Evolutionary conservation across 2,113 vertebrate genomes (phyloP).

Genomic region (Synodontis membranacea): DNA sequence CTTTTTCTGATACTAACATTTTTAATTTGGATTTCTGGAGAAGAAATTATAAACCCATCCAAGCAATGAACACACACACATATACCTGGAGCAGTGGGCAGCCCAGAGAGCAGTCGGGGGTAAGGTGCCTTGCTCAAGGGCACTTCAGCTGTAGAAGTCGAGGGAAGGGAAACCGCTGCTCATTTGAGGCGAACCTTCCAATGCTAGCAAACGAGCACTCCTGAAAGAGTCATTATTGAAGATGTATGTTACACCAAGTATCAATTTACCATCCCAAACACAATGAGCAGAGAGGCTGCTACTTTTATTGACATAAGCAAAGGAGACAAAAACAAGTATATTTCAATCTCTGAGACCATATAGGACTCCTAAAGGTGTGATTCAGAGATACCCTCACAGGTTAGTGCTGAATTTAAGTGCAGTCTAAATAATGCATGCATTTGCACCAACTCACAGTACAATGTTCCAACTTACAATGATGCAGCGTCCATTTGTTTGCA

Average conservation of each 20-base stretch:
- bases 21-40: no score
- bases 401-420: not conserved
- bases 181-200: no score
- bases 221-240: not conserved
- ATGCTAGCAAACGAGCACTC: not conserved
- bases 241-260: constrained; percentile 9
- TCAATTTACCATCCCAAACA: not conserved
- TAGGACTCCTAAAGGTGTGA: not conserved
- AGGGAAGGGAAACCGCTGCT: no score
- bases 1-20: not conserved
- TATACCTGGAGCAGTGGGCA: no score
- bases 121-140: no score
- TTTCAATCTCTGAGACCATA: constrained; percentile 21
- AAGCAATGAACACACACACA: no score
- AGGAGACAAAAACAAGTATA: not conserved
- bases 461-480: not conserved
- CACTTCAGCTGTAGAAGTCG: no score
- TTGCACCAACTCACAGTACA: not conserved
- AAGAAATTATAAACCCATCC: no score
- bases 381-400: not conserved
- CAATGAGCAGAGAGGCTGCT: constrained; percentile 10
- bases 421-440: constrained; percentile 24
- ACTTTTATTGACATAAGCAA: constrained; percentile 21
- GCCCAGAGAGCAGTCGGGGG: no score
- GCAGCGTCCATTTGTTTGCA: constrained; percentile 2